Conservation (phyloP, 1,140 invertebrate genomes). For the Mamestra configurata region DNA sequence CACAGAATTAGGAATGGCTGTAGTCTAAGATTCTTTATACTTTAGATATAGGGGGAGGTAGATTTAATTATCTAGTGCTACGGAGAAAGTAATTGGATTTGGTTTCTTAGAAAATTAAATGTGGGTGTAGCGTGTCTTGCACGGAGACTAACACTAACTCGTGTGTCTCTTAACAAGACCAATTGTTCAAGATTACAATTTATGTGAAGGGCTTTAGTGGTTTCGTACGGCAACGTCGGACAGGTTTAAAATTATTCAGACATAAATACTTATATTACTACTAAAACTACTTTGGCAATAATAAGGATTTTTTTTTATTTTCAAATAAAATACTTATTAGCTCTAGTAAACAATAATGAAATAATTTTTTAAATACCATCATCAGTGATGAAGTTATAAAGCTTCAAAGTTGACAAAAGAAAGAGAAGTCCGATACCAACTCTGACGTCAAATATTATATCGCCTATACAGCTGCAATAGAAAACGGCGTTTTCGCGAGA, state of each 20-base stretch:
- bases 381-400: too few species aligned
- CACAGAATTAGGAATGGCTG: not conserved
- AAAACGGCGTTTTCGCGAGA: too few species aligned
- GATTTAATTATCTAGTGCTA: slow-evolving; percentile 37
- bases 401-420: too few species aligned
- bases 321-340: too few species aligned
- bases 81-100: slow-evolving; percentile 36
- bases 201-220: slow-evolving; percentile 1
- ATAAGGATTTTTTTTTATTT: too few species aligned
- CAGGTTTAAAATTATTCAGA: not conserved
- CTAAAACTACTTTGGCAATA: too few species aligned
- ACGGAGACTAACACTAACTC: not conserved
- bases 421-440: too few species aligned
- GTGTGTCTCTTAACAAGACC: not conserved
- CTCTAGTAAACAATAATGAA: too few species aligned
- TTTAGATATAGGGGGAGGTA: not conserved
- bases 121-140: slow-evolving; percentile 19
- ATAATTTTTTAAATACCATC: too few species aligned
- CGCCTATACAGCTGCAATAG: too few species aligned
- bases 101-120: slow-evolving; percentile 34
- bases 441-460: too few species aligned
- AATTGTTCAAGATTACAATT: slow-evolving; percentile 12
- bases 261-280: not conserved
- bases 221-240: not conserved
- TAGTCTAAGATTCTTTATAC: not conserved